These are phyloP conservation scores for Lates calcarifer DNA, from an alignment of 2,113 vertebrate genomes.

Conservation along the genomic window DNA sequence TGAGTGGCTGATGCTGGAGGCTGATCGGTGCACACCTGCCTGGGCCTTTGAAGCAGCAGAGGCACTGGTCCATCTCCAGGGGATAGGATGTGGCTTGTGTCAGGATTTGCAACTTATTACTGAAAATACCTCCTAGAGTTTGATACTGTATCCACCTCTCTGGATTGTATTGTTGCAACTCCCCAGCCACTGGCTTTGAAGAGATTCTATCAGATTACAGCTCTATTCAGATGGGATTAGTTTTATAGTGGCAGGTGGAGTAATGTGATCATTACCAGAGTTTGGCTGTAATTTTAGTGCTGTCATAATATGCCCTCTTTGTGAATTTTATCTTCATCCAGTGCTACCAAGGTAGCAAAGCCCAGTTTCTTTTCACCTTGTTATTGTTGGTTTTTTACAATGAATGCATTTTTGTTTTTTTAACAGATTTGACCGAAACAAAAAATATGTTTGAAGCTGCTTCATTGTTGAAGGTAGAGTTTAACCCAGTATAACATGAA, in stretches of 20 bases:
- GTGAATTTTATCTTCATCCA: no score
- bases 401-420: no score
- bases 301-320: not conserved
- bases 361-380: not conserved
- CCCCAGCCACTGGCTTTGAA: conserved; percentile 15
- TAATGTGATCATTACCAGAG: not conserved
- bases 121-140: conserved; percentile 13
- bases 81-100: conserved; percentile 40
- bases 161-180: conserved; percentile 4
- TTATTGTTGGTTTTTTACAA: not conserved
- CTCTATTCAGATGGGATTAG: conserved; percentile 21
- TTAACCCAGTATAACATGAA: not conserved
- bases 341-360: no score
- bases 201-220: conserved; percentile 37
- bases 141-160: conserved; percentile 34
- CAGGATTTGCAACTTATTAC: conserved; percentile 41
- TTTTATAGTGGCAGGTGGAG: conserved; percentile 24
- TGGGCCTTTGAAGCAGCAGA: conserved; percentile 52
- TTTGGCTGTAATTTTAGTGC: not conserved
- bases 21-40: conserved; percentile 43
- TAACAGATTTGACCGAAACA: not conserved
- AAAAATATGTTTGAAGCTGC: not conserved
- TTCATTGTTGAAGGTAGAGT: not conserved
- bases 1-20: conserved; percentile 48
- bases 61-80: conserved; percentile 15